These are phyloP conservation scores for Brachyhypopomus occidentalis DNA, from an alignment of 2,113 vertebrate species.

Conservation along the genomic window DNA sequence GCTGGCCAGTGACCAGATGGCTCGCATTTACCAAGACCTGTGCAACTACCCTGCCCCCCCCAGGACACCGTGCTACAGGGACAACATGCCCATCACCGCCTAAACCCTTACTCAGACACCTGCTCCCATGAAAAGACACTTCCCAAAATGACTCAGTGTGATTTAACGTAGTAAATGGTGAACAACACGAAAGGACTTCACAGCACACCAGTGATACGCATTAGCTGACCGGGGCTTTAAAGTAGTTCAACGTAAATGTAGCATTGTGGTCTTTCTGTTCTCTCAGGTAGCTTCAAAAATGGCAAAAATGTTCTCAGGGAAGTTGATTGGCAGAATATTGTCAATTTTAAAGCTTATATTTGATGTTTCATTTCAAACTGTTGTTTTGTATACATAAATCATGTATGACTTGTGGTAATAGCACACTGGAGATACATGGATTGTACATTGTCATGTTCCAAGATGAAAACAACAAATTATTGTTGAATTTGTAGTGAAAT, in stretches of 20 bases:
- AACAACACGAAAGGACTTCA: not conserved
- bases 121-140: slow-evolving; percentile 33
- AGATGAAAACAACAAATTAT: no score
- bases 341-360: slow-evolving; percentile 12
- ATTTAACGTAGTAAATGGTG: not conserved
- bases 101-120: slow-evolving; percentile 62
- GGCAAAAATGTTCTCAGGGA: slow-evolving; percentile 48
- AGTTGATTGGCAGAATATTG: not conserved
- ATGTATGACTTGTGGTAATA: no score
- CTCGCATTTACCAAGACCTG: slow-evolving; percentile 78
- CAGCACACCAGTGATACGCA: slow-evolving; percentile 14
- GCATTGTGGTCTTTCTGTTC: slow-evolving; percentile 12
- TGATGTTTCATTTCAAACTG: not conserved
- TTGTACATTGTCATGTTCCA: no score
- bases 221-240: not conserved
- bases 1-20: slow-evolving; percentile 71
- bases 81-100: slow-evolving; percentile 89
- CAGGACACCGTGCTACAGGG: slow-evolving; percentile 83
- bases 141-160: not conserved
- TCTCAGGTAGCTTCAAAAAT: not conserved
- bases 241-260: slow-evolving; percentile 1
- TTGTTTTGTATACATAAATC: not conserved
- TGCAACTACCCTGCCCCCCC: slow-evolving; percentile 74
- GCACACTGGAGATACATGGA: no score
- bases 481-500: no score